Evolutionary conservation across 92 coral and sea anemone genomes (phyloP), one percentile per base, ranked within the genome.

Genomic region (Palythoa grandiflora): DNA sequence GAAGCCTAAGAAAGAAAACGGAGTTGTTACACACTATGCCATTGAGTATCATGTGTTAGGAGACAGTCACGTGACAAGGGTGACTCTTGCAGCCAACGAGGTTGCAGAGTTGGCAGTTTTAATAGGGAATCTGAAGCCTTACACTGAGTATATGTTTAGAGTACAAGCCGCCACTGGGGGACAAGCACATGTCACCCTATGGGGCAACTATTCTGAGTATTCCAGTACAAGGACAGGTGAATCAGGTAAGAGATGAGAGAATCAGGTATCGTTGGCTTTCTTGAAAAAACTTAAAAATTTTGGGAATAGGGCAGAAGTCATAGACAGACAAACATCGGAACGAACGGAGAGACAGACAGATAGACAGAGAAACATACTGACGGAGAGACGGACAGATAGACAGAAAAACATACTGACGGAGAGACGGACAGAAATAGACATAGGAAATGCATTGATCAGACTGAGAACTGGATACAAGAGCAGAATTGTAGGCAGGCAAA

Each of bases 201-300:
- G 99, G 99, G 99, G 99, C 44, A 97, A 97, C 84, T 94, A 78
- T 84, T 87, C 98, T 2, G 60, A 90, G 5, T 52, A 73, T 60
- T 91, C 84, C 57, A 88, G 89, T 47, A 86, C 72, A 66, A 88
- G 84, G 59, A 93, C 99, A 2, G 89, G 83, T 1, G 94, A 97
- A 86, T 87, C 98, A 90, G 97, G 99, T 95, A 51, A 28, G 92
- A 37, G 28, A 21, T 9, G 17, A 59, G 17, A 13, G 65, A 59
- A 59, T 14, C 16, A 17, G 65, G 3, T 15, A 12, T 44, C 6
- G 50, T 16, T 5, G 63, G 63, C 15, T 3, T 35, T 28, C 12
- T 70, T 9, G 39, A 36, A 35, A 47, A 6, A 35, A 8, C 11
- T 10, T 9, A 9, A 15, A 36, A 70, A 8, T 3, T 70, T 12